These are phyloP conservation scores for Globodera rostochiensis DNA, from an alignment of 1,140 invertebrate genomes.

Conservation along the genomic window DNA sequence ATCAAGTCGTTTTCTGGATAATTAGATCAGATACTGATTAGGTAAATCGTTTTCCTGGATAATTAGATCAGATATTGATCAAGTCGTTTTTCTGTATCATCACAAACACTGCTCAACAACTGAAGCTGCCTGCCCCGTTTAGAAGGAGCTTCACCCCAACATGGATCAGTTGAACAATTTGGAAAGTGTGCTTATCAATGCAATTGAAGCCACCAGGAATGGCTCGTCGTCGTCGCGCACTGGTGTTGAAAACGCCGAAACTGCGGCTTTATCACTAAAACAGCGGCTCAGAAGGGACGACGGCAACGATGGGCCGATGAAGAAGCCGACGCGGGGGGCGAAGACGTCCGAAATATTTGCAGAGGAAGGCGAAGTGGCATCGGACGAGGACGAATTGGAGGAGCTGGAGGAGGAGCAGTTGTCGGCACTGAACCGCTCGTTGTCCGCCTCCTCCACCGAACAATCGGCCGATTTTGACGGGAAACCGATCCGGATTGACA, in stretches of 20 bases:
- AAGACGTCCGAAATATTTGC: constrained; percentile 24
- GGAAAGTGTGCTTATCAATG: not conserved
- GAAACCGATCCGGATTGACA: constrained; percentile 54
- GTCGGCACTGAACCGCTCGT: constrained; percentile 35
- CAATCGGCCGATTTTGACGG: constrained; percentile 18
- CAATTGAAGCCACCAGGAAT: not conserved
- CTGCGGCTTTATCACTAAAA: not conserved
- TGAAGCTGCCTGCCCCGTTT: not conserved
- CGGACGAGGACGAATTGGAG: constrained; percentile 2
- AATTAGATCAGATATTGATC: too few species aligned
- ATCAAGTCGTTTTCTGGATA: too few species aligned
- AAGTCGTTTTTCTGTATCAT: too few species aligned
- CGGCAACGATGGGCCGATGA: constrained; percentile 14
- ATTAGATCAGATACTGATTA: too few species aligned
- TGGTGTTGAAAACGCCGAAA: not conserved
- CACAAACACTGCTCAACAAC: too few species aligned
- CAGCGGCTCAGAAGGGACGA: constrained; percentile 11
- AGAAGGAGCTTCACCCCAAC: constrained; percentile 59
- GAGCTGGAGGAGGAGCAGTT: constrained; percentile 3
- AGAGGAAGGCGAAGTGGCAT: constrained; percentile 16
- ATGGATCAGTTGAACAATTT: constrained; percentile 8
- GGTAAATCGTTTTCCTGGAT: too few species aligned
- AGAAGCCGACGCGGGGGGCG: not conserved
- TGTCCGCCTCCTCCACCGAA: constrained; percentile 20
- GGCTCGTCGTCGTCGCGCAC: not conserved